These are phyloP conservation scores for Tenualosa ilisha DNA, from an alignment of 2,797 vertebrate species.

Conservation along the genomic window DNA sequence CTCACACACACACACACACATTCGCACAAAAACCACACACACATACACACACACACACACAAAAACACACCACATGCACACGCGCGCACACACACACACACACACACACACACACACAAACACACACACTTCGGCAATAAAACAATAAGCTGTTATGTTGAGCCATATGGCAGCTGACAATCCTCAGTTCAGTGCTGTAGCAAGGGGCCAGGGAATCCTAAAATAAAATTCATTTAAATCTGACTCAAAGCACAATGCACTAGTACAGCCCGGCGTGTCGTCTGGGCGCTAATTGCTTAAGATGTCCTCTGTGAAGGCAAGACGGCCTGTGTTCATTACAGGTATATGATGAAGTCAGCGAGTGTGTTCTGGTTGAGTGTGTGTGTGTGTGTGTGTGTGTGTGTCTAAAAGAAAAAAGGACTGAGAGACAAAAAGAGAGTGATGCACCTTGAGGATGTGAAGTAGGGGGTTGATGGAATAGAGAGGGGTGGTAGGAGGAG, in stretches of 20 bases:
- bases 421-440: background rate
- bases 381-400: conserved; percentile 5
- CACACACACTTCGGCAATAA: background rate
- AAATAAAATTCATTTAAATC: conserved; percentile 44
- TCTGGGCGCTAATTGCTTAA: conserved; percentile 44
- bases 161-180: conserved; percentile 43
- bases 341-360: conserved; percentile 46
- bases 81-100: background rate
- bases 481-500: too few species aligned
- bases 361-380: background rate
- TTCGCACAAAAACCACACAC: background rate
- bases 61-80: conserved; percentile 12
- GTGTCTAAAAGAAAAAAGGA: background rate
- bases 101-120: background rate
- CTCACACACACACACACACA: background rate
- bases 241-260: conserved; percentile 27
- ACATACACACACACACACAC: conserved; percentile 4
- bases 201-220: conserved; percentile 32
- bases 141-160: conserved; percentile 35
- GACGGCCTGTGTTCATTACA: conserved; percentile 50
- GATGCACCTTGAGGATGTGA: too few species aligned
- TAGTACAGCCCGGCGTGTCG: conserved; percentile 35
- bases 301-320: conserved; percentile 38
- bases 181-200: conserved; percentile 37
- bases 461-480: too few species aligned